Evolutionary conservation across 2,113 vertebrate genomes (phyloP).

Genomic region (Sphyrna mokarran): DNA sequence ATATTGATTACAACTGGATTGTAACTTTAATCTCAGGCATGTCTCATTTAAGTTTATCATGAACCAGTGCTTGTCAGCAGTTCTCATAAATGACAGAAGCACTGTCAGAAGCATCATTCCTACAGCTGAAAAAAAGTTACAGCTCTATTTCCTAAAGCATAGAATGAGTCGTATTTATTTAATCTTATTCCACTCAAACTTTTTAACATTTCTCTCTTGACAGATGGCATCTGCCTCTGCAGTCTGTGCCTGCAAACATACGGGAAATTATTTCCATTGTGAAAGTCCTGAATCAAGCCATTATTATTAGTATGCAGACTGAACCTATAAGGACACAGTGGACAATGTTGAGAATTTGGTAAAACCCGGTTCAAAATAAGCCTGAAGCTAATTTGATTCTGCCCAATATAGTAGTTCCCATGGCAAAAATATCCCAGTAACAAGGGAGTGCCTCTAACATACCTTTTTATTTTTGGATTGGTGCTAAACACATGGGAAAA

Average conservation of each 20-base stretch:
- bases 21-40: not conserved
- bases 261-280: not conserved
- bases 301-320: not conserved
- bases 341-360: not conserved
- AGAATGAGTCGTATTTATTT: not conserved
- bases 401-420: slow-evolving; percentile 55
- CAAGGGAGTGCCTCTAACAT: slow-evolving; percentile 51
- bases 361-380: slow-evolving; percentile 24
- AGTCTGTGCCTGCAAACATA: not conserved
- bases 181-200: not conserved
- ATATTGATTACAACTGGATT: not conserved
- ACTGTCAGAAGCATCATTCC: not conserved
- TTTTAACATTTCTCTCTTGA: not conserved
- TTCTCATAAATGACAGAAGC: not conserved
- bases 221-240: not conserved
- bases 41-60: not conserved
- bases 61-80: not conserved
- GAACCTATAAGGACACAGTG: not conserved
- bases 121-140: not conserved
- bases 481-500: slow-evolving; percentile 66
- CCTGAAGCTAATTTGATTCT: not conserved
- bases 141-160: not conserved
- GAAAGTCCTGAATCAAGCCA: not conserved
- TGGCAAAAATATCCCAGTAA: slow-evolving; percentile 53
- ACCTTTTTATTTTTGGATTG: slow-evolving; percentile 58